A percentile compares a stretch with the other conserved stretches of the same genome.
These are phyloP conservation scores for Pseudotriccus pelzelni DNA, from an alignment of 2,797 vertebrate genomes.

Conservation along the genomic window DNA sequence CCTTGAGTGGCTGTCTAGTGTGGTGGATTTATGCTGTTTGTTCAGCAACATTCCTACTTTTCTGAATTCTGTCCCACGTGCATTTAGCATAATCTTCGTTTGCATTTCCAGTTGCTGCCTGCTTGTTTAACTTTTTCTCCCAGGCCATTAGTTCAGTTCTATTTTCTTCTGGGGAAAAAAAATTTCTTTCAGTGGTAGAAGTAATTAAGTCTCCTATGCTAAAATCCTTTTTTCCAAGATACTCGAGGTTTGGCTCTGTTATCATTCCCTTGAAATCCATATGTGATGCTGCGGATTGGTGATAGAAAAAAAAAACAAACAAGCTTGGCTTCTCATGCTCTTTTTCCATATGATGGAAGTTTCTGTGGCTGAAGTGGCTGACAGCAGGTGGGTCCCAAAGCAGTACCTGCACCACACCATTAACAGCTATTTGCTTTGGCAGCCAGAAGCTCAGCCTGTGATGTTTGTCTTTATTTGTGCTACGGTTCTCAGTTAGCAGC, in stretches of 20 bases:
- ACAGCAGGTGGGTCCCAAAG: neutral
- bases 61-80: neutral
- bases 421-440: neutral
- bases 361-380: neutral
- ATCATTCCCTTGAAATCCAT: neutral
- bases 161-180: neutral
- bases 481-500: neutral
- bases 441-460: neutral
- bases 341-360: neutral
- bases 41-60: slow-evolving; percentile 2
- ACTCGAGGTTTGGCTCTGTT: neutral
- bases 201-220: neutral
- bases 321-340: neutral
- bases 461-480: neutral
- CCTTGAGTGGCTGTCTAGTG: neutral
- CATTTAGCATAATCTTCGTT: slow-evolving; percentile 29
- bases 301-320: neutral
- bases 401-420: neutral
- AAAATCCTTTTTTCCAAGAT: neutral
- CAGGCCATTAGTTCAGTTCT: neutral
- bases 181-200: neutral
- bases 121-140: slow-evolving; percentile 7
- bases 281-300: neutral
- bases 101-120: slow-evolving; percentile 2
- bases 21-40: slow-evolving; percentile 40